Conservation (phyloP, 2,888 invertebrate genomes). For the Lucinisca nassula region DNA sequence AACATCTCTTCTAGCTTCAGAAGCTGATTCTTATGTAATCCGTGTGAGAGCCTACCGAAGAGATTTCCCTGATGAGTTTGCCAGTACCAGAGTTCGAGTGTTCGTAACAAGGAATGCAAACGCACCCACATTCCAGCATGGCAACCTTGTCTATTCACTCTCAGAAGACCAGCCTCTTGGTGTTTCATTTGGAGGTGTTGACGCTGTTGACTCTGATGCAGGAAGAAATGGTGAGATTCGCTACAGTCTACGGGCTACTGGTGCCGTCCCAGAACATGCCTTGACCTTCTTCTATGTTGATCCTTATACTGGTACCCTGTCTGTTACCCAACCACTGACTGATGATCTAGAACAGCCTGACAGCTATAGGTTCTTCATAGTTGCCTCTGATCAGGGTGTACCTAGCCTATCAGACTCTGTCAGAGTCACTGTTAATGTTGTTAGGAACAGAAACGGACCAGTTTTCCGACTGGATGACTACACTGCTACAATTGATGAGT, state of each 20-base stretch:
- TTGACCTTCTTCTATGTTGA: conserved; percentile 95
- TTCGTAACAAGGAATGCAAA: conserved; percentile 76
- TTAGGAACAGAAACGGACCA: conserved; percentile 80
- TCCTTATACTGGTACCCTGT: conserved; percentile 92
- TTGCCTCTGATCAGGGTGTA: conserved; percentile 71
- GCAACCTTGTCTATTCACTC: conserved; percentile 67
- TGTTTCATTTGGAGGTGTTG: conserved; percentile 70
- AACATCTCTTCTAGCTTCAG: conserved; percentile 71
- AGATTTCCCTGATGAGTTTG: conserved; percentile 70
- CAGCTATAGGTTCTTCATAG: conserved; percentile 65
- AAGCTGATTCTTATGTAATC: conserved; percentile 72
- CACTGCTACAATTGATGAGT: conserved; percentile 71
- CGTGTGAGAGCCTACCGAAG: conserved; percentile 80
- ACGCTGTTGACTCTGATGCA: conserved; percentile 80
- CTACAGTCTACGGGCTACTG: conserved; percentile 70
- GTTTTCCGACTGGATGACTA: conserved; percentile 72
- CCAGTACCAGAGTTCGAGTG: conserved; percentile 76
- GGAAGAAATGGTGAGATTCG: conserved; percentile 79
- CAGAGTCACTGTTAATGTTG: conserved; percentile 78
- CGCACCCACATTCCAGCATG: conserved; percentile 74
- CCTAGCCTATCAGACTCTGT: conserved; percentile 62
- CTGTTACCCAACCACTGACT: conserved; percentile 72
- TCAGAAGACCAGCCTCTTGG: conserved; percentile 77
- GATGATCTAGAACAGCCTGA: conserved; percentile 68
- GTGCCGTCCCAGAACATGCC: conserved; percentile 91